A percentile compares a stretch with the other conserved stretches of the same genome.
phyloP scores from a whole-genome alignment of 1,140 invertebrate genomes.

The Schlechtendalia chinensis region DNA sequence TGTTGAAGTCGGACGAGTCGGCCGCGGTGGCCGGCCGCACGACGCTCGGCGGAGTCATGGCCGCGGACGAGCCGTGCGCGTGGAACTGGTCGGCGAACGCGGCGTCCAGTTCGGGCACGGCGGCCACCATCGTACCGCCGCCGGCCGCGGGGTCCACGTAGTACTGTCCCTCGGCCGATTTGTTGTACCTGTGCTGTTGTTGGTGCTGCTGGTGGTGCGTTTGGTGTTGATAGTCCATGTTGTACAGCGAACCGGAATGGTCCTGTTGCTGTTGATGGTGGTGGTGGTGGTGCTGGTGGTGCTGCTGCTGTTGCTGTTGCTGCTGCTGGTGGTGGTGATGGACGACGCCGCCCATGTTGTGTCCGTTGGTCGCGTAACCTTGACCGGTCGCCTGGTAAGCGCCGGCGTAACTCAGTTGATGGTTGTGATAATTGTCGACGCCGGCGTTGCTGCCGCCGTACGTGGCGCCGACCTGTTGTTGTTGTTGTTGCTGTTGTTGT shows the following conservation, averaged over 20 bases:
- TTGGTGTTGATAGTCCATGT: constrained; percentile 52
- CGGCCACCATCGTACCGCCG: background rate
- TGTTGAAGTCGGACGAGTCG: constrained; percentile 62
- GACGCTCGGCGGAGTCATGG: constrained; percentile 63
- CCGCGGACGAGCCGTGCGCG: constrained; percentile 58
- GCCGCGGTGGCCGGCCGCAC: constrained; percentile 56
- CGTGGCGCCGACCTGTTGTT: constrained; percentile 53
- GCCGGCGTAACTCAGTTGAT: constrained; percentile 26
- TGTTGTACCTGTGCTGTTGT: constrained; percentile 53
- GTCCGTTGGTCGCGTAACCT: constrained; percentile 55
- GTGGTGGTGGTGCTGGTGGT: constrained; percentile 52
- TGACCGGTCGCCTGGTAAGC: constrained; percentile 53
- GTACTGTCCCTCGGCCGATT: constrained; percentile 51
- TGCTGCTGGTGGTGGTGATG: constrained; percentile 52
- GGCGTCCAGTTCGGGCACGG: constrained; percentile 40
- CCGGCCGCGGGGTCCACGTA: constrained; percentile 27
- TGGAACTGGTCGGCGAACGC: constrained; percentile 52
- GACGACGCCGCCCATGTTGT: constrained; percentile 53
- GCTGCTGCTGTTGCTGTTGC: constrained; percentile 56
- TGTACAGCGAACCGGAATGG: constrained; percentile 54
- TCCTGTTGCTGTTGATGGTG: constrained; percentile 55
- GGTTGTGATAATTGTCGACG: constrained; percentile 54
- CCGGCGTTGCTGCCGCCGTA: constrained; percentile 50
- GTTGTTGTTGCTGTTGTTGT: constrained; percentile 36
- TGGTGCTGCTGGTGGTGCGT: constrained; percentile 53